Evolutionary conservation across 2,113 vertebrate species (phyloP).

Genomic region (Gila orcuttii): DNA sequence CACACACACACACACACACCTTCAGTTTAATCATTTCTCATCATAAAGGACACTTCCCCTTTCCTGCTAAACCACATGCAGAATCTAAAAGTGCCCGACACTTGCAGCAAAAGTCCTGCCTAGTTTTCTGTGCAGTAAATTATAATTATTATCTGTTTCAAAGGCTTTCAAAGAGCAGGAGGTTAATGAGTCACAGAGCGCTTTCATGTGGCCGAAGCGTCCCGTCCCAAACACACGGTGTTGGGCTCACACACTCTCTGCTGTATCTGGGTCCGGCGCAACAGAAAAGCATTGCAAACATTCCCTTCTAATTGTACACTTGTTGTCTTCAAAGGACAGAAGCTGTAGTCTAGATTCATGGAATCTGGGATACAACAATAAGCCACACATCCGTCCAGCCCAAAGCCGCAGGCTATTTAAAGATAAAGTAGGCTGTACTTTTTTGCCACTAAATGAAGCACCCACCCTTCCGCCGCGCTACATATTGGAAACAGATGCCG

Average conservation of each 20-base stretch:
- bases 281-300: conserved; percentile 55
- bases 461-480: conserved; percentile 64
- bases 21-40: background rate
- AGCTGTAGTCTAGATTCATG: conserved; percentile 61
- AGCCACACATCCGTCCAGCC: conserved; percentile 63
- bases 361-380: conserved; percentile 64
- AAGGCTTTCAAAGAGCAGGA: conserved; percentile 33
- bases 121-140: conserved; percentile 1
- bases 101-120: conserved; percentile 13
- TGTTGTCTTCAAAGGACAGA: conserved; percentile 60
- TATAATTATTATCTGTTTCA: conserved; percentile 32
- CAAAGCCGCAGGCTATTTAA: conserved; percentile 61
- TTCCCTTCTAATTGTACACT: conserved; percentile 62
- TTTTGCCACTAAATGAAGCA: conserved; percentile 61
- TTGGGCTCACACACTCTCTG: conserved; percentile 24
- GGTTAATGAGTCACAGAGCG: conserved; percentile 35
- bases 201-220: conserved; percentile 43
- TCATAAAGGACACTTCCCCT: background rate
- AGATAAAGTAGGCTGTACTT: conserved; percentile 63
- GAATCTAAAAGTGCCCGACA: background rate
- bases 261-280: conserved; percentile 35
- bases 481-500: conserved; percentile 68
- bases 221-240: conserved; percentile 31
- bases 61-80: background rate
- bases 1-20: no score